phyloP scores from a whole-genome alignment of 2,797 vertebrate species.

The Syndactyla subalaris region DNA sequence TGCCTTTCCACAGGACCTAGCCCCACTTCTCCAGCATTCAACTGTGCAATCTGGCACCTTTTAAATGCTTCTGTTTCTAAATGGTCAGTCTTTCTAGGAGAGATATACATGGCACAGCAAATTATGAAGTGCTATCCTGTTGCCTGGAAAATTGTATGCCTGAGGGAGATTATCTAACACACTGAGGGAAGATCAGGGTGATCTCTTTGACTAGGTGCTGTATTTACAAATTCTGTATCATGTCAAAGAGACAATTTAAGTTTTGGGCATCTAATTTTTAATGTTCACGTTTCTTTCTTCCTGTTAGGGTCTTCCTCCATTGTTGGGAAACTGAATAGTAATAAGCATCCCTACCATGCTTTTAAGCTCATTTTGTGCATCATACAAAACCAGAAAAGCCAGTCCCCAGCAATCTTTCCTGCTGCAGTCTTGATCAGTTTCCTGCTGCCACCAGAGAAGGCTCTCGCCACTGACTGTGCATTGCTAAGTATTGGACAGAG shows the following conservation, averaged over 20 bases:
- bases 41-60: background rate
- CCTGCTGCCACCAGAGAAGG: background rate
- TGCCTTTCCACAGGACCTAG: background rate
- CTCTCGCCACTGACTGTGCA: background rate
- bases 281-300: background rate
- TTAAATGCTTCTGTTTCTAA: background rate
- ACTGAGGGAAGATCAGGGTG: background rate
- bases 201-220: background rate
- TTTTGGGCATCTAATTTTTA: background rate
- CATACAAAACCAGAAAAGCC: background rate
- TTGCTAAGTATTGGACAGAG: background rate
- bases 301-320: background rate
- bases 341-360: background rate
- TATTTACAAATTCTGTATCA: background rate
- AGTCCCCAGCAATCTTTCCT: background rate
- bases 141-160: background rate
- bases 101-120: background rate
- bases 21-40: background rate
- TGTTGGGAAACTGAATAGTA: background rate
- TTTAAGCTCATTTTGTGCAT: background rate
- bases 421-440: background rate
- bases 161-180: background rate
- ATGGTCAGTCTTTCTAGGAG: background rate
- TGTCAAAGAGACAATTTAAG: background rate
- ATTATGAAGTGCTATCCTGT: background rate